A percentile compares a stretch with the other conserved stretches of the same genome.
Evolutionary conservation across 2,888 invertebrate genomes (phyloP).

Genomic region (Scaeva pyrastri): DNA sequence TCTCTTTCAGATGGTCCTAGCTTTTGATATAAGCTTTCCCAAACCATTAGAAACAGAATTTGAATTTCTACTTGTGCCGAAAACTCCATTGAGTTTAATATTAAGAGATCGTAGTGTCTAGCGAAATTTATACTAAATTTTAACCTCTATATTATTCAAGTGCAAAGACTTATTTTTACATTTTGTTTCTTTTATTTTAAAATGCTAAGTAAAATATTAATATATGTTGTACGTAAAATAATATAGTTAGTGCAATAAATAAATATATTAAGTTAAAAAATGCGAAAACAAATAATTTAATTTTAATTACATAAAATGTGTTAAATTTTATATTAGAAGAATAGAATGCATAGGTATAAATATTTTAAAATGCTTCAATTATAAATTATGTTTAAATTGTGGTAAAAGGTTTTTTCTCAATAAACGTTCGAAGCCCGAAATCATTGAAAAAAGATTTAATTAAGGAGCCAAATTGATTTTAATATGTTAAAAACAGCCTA

Average conservation of each 20-base stretch:
- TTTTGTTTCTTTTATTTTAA: constrained; percentile 33
- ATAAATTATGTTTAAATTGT: no score
- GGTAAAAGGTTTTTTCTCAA: background rate
- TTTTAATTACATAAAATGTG: background rate
- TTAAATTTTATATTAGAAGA: background rate
- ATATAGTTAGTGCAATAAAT: constrained; percentile 48
- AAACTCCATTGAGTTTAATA: constrained; percentile 88
- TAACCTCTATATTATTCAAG: constrained; percentile 18
- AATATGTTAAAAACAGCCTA: background rate
- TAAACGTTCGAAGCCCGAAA: background rate
- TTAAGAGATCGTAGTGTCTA: constrained; percentile 86
- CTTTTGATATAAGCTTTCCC: constrained; percentile 89
- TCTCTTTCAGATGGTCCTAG: constrained; percentile 87
- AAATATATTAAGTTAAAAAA: background rate
- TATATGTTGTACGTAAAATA: constrained; percentile 26
- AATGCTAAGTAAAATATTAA: constrained; percentile 41
- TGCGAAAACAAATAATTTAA: constrained; percentile 12
- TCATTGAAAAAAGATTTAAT: background rate
- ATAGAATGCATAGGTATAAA: background rate
- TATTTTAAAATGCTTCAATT: background rate
- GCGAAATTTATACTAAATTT: constrained; percentile 14
- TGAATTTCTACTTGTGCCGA: constrained; percentile 92
- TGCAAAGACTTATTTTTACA: constrained; percentile 53
- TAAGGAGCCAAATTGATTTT: background rate
- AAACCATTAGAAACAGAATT: constrained; percentile 90